phyloP scores from a whole-genome alignment of 2,888 invertebrate species.

The Tanytarsus gracilentus region DNA sequence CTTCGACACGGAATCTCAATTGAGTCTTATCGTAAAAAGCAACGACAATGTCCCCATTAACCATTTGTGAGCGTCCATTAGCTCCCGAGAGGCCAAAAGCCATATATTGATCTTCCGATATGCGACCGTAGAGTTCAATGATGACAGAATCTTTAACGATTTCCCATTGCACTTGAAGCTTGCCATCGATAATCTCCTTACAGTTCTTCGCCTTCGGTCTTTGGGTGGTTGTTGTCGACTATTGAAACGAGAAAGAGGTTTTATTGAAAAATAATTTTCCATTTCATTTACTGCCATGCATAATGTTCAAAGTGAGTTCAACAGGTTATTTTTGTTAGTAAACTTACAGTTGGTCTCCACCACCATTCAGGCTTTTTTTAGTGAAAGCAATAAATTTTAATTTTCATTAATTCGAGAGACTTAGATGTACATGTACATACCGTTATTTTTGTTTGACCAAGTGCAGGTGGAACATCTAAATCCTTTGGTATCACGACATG shows the following conservation, averaged over 20 bases:
- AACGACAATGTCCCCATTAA: constrained; percentile 70
- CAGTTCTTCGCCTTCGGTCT: constrained; percentile 65
- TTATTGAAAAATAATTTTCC: not conserved
- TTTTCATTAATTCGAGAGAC: not conserved
- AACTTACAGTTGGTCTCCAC: constrained; percentile 87
- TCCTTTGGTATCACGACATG: constrained; percentile 81
- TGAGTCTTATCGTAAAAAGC: constrained; percentile 57
- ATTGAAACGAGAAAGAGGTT: constrained; percentile 34
- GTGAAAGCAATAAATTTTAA: constrained; percentile 30
- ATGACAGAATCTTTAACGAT: constrained; percentile 64
- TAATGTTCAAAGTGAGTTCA: not conserved
- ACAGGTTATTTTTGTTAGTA: constrained; percentile 1
- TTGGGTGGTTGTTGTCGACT: constrained; percentile 67
- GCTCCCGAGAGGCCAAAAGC: constrained; percentile 78
- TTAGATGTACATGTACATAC: constrained; percentile 48
- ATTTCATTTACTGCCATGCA: not conserved
- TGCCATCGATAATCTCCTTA: constrained; percentile 71
- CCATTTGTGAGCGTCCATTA: constrained; percentile 64
- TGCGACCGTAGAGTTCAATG: constrained; percentile 67
- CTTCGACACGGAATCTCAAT: constrained; percentile 61
- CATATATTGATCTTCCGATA: constrained; percentile 77
- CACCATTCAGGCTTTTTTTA: constrained; percentile 74
- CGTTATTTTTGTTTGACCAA: constrained; percentile 84
- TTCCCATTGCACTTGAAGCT: constrained; percentile 82
- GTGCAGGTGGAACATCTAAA: constrained; percentile 79